Evolutionary conservation across 2,888 invertebrate species (phyloP).

Genomic region (Drosophila mimica): DNA sequence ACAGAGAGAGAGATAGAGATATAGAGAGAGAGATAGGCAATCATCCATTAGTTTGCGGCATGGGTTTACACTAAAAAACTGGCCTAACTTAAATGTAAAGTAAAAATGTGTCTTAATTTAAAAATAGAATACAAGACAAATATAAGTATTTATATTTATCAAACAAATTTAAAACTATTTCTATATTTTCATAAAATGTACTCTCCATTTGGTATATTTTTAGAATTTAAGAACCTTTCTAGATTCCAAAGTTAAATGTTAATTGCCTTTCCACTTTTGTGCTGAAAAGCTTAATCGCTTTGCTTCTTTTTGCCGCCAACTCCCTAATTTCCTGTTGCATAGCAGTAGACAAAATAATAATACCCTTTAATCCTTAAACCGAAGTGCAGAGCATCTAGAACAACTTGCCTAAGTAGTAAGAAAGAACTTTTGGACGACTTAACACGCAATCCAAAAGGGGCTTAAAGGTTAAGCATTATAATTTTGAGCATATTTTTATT

Average conservation of each 20-base stretch:
- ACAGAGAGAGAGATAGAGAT: too few relatives aligned
- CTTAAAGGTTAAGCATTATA: conserved; percentile 80
- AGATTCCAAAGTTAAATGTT: not conserved
- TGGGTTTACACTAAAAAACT: not conserved
- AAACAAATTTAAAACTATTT: not conserved
- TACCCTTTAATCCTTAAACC: conserved; percentile 50
- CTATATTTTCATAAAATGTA: not conserved
- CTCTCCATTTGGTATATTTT: not conserved
- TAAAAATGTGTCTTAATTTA: not conserved
- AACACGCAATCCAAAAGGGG: conserved; percentile 73
- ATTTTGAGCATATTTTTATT: conserved; percentile 66
- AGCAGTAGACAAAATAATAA: conserved; percentile 58
- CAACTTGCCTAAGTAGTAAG: conserved; percentile 62
- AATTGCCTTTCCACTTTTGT: conserved; percentile 3
- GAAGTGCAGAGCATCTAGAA: conserved; percentile 55
- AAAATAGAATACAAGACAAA: too few relatives aligned
- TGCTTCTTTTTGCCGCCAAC: conserved; percentile 6
- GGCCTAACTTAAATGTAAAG: not conserved
- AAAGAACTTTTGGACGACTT: conserved; percentile 73
- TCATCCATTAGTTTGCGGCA: not conserved
- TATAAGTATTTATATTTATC: not conserved
- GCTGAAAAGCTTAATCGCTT: conserved; percentile 13
- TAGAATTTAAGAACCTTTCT: not conserved
- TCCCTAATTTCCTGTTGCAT: conserved; percentile 33
- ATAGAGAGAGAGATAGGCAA: not conserved